Percentiles rank a stretch among this genome's conserved stretches.
These are phyloP conservation scores for Falco novaeseelandiae DNA, from an alignment of 2,797 vertebrate genomes.

Conservation along the genomic window DNA sequence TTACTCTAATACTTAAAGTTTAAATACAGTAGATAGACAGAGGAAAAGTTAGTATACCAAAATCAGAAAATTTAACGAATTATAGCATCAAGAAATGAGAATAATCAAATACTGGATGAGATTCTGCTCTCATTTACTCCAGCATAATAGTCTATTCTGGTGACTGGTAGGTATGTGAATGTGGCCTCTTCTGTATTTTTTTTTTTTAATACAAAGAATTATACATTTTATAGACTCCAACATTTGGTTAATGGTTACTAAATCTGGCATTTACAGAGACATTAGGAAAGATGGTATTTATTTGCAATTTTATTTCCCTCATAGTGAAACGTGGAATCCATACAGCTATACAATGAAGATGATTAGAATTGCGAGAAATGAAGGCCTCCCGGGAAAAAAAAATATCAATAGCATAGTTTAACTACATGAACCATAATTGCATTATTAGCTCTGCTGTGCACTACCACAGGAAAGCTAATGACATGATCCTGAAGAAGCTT, in stretches of 20 bases:
- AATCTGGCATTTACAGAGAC: slow-evolving; percentile 51
- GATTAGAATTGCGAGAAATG: slow-evolving; percentile 56
- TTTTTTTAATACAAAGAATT: not conserved
- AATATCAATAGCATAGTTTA: slow-evolving; percentile 67
- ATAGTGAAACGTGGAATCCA: slow-evolving; percentile 31
- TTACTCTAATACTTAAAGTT: not conserved
- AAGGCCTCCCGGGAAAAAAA: slow-evolving; percentile 63
- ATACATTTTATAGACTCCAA: slow-evolving; percentile 30
- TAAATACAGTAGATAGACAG: not conserved
- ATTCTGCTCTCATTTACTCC: not conserved
- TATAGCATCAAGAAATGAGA: not conserved
- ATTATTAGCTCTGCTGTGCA: slow-evolving; percentile 62
- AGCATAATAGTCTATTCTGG: not conserved
- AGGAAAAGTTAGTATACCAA: not conserved
- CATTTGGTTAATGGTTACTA: slow-evolving; percentile 61
- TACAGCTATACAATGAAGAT: slow-evolving; percentile 42
- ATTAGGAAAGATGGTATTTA: slow-evolving; percentile 51
- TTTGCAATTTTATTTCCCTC: slow-evolving; percentile 47
- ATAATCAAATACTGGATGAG: not conserved
- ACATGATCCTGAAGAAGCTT: slow-evolving; percentile 63
- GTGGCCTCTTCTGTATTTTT: not conserved
- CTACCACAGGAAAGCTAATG: slow-evolving; percentile 60
- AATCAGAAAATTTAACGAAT: not conserved
- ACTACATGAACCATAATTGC: slow-evolving; percentile 62
- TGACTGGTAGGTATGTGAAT: not conserved